These are phyloP conservation scores for Serripes groenlandicus DNA, from an alignment of 2,888 invertebrate species.

Conservation along the genomic window DNA sequence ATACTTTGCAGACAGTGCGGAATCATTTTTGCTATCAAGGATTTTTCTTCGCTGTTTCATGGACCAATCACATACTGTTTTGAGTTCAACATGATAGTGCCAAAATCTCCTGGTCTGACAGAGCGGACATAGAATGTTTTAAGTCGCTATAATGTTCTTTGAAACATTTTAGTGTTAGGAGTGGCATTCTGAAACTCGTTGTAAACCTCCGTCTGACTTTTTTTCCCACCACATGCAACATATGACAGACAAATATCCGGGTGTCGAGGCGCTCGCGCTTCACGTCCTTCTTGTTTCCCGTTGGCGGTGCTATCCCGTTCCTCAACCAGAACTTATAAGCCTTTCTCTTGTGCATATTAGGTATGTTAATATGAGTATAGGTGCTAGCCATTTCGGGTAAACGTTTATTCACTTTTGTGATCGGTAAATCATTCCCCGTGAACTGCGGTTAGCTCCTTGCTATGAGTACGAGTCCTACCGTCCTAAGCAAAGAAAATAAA, in stretches of 20 bases:
- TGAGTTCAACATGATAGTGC: background rate
- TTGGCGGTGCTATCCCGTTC: background rate
- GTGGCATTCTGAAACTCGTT: background rate
- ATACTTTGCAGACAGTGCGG: background rate
- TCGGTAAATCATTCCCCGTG: no score
- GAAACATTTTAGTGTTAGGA: background rate
- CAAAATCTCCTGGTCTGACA: background rate
- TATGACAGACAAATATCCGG: background rate
- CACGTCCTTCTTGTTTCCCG: conserved; percentile 19
- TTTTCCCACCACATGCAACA: conserved; percentile 2
- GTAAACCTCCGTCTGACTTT: background rate
- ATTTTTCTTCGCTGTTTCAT: background rate
- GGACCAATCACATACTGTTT: background rate
- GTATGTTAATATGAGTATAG: background rate
- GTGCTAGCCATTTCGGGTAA: no score
- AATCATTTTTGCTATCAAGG: background rate
- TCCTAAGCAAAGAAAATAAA: no score
- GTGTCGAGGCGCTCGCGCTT: conserved; percentile 4
- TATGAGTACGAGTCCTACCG: no score
- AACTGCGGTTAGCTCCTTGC: no score
- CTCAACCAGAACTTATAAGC: conserved; percentile 9
- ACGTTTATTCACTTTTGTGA: no score
- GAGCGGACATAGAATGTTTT: background rate
- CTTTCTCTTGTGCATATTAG: background rate
- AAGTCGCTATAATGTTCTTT: background rate